Evolutionary conservation across 2,113 vertebrate species (phyloP).

Genomic region (Tupaia chinensis): DNA sequence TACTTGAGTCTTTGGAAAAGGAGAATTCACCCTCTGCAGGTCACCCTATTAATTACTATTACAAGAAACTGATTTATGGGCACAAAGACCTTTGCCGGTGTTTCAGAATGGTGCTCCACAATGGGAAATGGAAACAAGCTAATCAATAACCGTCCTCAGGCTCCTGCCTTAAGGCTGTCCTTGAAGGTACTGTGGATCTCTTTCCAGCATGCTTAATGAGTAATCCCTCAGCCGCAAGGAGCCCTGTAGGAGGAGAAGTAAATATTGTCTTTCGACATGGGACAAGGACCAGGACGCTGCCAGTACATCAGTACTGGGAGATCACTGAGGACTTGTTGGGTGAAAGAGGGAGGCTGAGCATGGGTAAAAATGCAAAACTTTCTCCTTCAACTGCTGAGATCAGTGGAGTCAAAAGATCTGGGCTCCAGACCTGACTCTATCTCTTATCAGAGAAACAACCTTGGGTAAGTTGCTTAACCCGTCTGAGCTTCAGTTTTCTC

Average conservation of each 20-base stretch:
- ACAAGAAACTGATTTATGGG: constrained; percentile 51
- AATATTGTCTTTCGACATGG: constrained; percentile 1
- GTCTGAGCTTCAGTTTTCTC: background rate
- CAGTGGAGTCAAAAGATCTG: background rate
- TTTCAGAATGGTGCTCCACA: background rate
- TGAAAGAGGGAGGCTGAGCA: background rate
- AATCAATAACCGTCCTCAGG: constrained; percentile 33
- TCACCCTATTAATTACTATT: constrained; percentile 47
- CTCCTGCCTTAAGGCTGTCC: constrained; percentile 3
- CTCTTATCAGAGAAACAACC: background rate
- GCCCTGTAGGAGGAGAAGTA: constrained; percentile 3
- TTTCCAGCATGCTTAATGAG: background rate
- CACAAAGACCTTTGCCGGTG: background rate
- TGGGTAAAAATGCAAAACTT: background rate
- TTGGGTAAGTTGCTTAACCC: background rate
- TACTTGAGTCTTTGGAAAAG: constrained; percentile 23
- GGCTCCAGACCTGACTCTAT: background rate
- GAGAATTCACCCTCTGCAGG: constrained; percentile 11
- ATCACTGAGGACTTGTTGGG: background rate
- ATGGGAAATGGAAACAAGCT: constrained; percentile 44
- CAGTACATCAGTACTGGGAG: background rate
- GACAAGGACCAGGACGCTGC: background rate
- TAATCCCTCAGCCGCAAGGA: background rate
- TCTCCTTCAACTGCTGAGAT: background rate
- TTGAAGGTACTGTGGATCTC: constrained; percentile 25